Conservation (phyloP, 2,797 vertebrate species). For the Gymnodraco acuticeps region DNA sequence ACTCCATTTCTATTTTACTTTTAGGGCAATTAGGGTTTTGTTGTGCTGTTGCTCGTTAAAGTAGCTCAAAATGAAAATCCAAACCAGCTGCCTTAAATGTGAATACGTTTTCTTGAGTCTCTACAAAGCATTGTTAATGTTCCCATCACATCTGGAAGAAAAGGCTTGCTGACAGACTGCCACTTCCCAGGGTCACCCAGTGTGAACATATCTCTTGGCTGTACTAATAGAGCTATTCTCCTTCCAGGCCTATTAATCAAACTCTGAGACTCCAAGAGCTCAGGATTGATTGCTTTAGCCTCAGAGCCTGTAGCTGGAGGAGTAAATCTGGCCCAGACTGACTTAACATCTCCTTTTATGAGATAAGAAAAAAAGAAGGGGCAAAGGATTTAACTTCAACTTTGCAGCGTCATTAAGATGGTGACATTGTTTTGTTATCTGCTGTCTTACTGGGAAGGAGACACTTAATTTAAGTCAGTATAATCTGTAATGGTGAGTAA, state of each 20-base stretch:
- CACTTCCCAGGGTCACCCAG: slow-evolving; percentile 45
- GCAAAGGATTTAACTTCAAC: slow-evolving; percentile 9
- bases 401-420: slow-evolving; percentile 32
- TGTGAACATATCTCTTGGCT: slow-evolving; percentile 33
- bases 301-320: slow-evolving; percentile 24
- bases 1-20: not conserved
- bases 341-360: slow-evolving; percentile 11
- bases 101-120: slow-evolving; percentile 23
- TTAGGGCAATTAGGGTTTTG: not conserved
- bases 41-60: slow-evolving; percentile 2
- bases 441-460: slow-evolving; percentile 5
- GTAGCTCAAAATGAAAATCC: slow-evolving; percentile 16
- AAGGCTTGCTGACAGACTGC: slow-evolving; percentile 33
- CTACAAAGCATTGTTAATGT: slow-evolving; percentile 30
- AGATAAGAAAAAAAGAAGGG: slow-evolving; percentile 29
- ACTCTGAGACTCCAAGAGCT: slow-evolving; percentile 31
- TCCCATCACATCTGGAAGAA: slow-evolving; percentile 12
- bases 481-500: not conserved
- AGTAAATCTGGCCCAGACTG: slow-evolving; percentile 35
- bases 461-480: slow-evolving; percentile 1
- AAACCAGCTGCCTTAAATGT: slow-evolving; percentile 1
- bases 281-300: slow-evolving; percentile 52
- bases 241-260: slow-evolving; percentile 62
- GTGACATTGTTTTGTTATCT: slow-evolving; percentile 24
- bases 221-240: slow-evolving; percentile 52